Percentiles rank a stretch among this genome's conserved stretches.
These are phyloP conservation scores for Xenopus laevis DNA, from an alignment of 2,113 vertebrate genomes.

Conservation along the genomic window DNA sequence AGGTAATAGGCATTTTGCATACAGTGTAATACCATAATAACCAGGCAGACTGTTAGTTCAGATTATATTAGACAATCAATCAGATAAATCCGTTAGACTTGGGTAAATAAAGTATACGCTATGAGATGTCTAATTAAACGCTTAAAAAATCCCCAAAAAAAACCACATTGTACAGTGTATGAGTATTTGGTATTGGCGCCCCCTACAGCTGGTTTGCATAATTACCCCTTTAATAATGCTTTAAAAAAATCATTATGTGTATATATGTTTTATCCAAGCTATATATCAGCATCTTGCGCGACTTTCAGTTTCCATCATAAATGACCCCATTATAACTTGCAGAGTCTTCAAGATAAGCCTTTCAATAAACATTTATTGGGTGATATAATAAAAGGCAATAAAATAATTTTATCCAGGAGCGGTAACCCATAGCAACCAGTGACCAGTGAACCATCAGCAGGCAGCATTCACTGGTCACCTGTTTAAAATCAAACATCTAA, in stretches of 20 bases:
- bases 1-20: neutral
- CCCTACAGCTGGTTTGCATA: conserved; percentile 7
- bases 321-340: conserved; percentile 24
- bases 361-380: too few relatives aligned
- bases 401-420: too few relatives aligned
- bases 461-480: too few relatives aligned
- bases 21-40: neutral
- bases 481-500: too few relatives aligned
- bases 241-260: neutral
- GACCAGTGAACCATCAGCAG: too few relatives aligned
- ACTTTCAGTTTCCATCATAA: conserved; percentile 10
- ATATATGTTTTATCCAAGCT: neutral
- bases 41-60: neutral
- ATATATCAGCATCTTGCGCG: too few relatives aligned
- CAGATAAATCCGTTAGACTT: conserved; percentile 6
- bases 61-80: conserved; percentile 29
- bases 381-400: too few relatives aligned
- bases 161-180: conserved; percentile 11
- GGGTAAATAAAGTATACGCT: too few relatives aligned
- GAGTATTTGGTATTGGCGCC: neutral
- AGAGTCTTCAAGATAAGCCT: neutral
- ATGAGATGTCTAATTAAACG: too few relatives aligned
- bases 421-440: too few relatives aligned
- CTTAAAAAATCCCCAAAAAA: too few relatives aligned
- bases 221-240: neutral